Evolutionary conservation across 2,888 invertebrate species (phyloP), one percentile per base, ranked within the genome.

Genomic region (Pyralis farinalis): DNA sequence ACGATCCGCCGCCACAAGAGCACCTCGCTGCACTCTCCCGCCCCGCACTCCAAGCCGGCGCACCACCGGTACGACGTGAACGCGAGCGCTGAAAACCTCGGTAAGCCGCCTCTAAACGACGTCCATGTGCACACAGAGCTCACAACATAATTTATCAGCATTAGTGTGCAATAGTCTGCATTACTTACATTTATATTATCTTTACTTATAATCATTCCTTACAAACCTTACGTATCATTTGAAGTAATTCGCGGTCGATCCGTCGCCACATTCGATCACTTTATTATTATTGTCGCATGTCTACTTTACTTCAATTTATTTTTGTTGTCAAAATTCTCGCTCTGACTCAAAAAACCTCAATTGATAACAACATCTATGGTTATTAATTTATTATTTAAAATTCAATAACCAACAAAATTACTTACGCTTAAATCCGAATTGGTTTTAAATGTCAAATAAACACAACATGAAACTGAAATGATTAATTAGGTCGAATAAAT

Each of bases 1-100:
- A 96, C 96, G 51, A 96, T 96, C 79, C 92, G 96, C 46, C 92
- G 96, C 30, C 94, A 94, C 89, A 94, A 95, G 79, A 94, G 94
- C 73, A 93, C 94, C 58, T 93, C 94, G 47, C 91, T 94, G 66
- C 95, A 95, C 77, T 93, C 94, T 46, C 94, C 95, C 31, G 94
- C 93, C 55, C 90, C 92, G 58, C 92, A 91, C 81, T 85, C 87
- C 64, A 90, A 91, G 59, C 91, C 91, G 46, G 90, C 91, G 37
- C 92, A 92, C 72, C 92, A 93, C 72, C 92, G 93, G 71, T 91
- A 92, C 63, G 94, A 94, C 61, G 92, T 94, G 67, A 94, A 94
- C 78, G 91, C 93, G 58, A 94, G 94, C 58, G 92, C 93, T 43
- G 94, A 94, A 79, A 94, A 94, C 83, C 90, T 94, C 75, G 94